A percentile compares a stretch with the other conserved stretches of the same genome.
phyloP scores from a whole-genome alignment of 1,140 invertebrate species.

The Magallana ariakensis region DNA sequence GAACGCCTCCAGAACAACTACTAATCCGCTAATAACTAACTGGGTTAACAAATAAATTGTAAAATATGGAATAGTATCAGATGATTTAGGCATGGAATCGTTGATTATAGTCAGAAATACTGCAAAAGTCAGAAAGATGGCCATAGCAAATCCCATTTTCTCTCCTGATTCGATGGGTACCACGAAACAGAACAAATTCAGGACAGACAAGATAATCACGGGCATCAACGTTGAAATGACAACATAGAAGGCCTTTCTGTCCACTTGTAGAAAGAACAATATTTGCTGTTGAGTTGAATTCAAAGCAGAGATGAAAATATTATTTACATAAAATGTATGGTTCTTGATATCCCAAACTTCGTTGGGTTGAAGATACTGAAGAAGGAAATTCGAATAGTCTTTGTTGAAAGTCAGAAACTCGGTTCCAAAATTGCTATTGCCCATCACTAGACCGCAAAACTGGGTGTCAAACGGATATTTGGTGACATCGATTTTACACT shows the following conservation, averaged over 20 bases:
- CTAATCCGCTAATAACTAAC: background rate
- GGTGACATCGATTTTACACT: no score
- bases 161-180: constrained; percentile 56
- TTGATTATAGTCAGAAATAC: constrained; percentile 56
- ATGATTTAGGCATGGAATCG: constrained; percentile 53
- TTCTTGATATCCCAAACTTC: no score
- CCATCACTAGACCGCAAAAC: no score
- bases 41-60: background rate
- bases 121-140: constrained; percentile 53
- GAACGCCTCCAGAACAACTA: background rate
- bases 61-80: constrained; percentile 1
- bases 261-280: no score
- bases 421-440: no score
- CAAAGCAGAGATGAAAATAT: no score
- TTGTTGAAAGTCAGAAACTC: no score
- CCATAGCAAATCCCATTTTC: constrained; percentile 51
- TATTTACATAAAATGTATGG: no score
- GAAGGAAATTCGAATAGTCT: no score
- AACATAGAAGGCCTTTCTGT: constrained; percentile 47
- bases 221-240: constrained; percentile 50
- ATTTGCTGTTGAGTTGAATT: no score
- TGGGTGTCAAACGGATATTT: no score
- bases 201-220: constrained; percentile 44
- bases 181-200: constrained; percentile 48
- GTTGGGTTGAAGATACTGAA: no score